Base-by-base conservation (phyloP, 2,888 invertebrate species). In the Melinaea marsaeus region DNA sequence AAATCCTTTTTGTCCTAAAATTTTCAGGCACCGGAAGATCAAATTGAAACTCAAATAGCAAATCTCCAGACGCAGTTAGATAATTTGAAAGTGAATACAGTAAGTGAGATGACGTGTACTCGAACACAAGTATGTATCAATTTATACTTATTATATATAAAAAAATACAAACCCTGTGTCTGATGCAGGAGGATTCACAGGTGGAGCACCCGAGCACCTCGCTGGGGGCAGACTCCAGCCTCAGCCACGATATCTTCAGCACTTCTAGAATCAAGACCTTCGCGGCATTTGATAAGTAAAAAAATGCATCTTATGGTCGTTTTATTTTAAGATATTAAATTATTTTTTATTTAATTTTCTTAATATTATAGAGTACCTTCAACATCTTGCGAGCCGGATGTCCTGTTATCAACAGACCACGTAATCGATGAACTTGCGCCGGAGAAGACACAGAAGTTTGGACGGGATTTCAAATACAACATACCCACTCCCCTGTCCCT, bases 1-100 rank as follows among this genome's bases (percentile, higher is more conserved):
- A 22, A 45, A 42, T 42, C 22, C 55, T 33, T 35, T 13, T 35
- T 54, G 13, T 45, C 58, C 56, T 54, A 66, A 64, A 63, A 51
- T 11, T 37, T 46, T 9, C 47, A 58, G 13, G 62, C 61, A 37
- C 37, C 32, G 2, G 61, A 64, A 22, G 22, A 58, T 33, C 59
- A 34, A 13, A 34, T 71, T 80, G 45, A 78, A 56, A 70, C 76
- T 13, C 80, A 76, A 69, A 78, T 86, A 61, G 68, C 73, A 2
- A 75, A 79, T n/a, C 72, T 87, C 3, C 84, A 85, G 72, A 65
- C 68, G 1, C 78, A 84, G 69, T 64, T 86, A 13, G 78, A 84
- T 47, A 35, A 46, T 2, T 55, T 84, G 35, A 79, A 78, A 63
- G 85, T 84, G 66, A 75, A 78, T 78, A 2, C 22, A 9, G 9